A percentile compares a stretch with the other conserved stretches of the same genome.
phyloP scores from a whole-genome alignment of 1,140 invertebrate species.

The Adoxophyes honmai region DNA sequence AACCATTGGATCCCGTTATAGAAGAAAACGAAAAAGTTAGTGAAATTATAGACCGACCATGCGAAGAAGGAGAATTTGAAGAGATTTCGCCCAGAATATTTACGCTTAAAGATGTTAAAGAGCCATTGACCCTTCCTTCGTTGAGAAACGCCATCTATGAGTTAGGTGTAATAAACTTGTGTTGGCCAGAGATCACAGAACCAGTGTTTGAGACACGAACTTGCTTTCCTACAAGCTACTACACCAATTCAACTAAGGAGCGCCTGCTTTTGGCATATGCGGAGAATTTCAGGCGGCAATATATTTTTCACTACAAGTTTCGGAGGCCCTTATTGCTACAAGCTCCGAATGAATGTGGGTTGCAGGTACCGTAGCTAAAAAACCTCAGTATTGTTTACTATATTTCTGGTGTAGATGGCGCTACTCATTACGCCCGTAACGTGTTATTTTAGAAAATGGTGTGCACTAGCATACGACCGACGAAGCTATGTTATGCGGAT shows the following conservation, averaged over 20 bases:
- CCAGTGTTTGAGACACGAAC: conserved; percentile 74
- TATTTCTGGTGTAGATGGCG: conserved; percentile 21
- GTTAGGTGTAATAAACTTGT: conserved; percentile 60
- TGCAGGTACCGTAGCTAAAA: conserved; percentile 78
- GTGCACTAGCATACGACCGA: conserved; percentile 82
- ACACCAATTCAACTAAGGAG: conserved; percentile 86
- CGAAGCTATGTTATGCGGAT: conserved; percentile 79
- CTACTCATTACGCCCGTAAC: conserved; percentile 11
- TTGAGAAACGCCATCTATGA: conserved; percentile 68
- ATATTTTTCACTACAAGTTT: conserved; percentile 80
- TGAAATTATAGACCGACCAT: conserved; percentile 49
- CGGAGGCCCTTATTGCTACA: conserved; percentile 86
- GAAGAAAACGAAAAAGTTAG: conserved; percentile 58
- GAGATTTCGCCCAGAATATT: conserved; percentile 62
- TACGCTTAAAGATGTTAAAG: conserved; percentile 39
- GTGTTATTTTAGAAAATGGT: conserved; percentile 81
- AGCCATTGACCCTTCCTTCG: conserved; percentile 48
- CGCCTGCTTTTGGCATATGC: conserved; percentile 85
- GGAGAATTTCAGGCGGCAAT: conserved; percentile 91
- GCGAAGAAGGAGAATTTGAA: conserved; percentile 45
- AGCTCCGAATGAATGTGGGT: conserved; percentile 88
- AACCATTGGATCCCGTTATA: conserved; percentile 51
- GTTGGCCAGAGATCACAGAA: conserved; percentile 69
- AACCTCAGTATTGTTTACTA: neutral
- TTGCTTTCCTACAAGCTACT: conserved; percentile 84